phyloP scores from a whole-genome alignment of 2,888 invertebrate species.

The Glomeris marginata region DNA sequence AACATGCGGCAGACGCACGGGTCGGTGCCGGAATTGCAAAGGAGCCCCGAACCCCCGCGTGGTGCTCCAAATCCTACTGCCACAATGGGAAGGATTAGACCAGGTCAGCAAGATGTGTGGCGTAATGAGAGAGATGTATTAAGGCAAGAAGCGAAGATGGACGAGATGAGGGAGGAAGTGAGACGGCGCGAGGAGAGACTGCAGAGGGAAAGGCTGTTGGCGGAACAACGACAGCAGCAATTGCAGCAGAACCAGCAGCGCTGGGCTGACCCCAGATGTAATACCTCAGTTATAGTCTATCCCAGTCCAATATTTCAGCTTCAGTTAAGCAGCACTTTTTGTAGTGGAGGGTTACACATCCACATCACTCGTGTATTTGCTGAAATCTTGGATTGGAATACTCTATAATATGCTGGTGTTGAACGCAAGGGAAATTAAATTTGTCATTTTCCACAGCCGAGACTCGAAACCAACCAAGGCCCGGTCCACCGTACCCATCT shows the following conservation, averaged over 20 bases:
- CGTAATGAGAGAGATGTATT: constrained; percentile 24
- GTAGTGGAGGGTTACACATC: too few relatives aligned
- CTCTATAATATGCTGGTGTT: too few relatives aligned
- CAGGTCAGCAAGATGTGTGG: constrained; percentile 3
- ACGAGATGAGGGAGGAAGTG: constrained; percentile 67
- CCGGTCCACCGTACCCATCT: constrained; percentile 11
- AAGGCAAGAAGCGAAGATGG: constrained; percentile 25
- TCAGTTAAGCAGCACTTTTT: too few relatives aligned
- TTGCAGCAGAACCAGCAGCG: constrained; percentile 2
- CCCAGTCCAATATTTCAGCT: too few relatives aligned
- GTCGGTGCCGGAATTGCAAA: too few relatives aligned
- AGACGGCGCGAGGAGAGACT: constrained; percentile 37
- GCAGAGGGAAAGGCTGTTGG: constrained; percentile 14
- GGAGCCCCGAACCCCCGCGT: neutral
- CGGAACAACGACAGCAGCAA: constrained; percentile 11
- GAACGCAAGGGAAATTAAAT: too few relatives aligned
- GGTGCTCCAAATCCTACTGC: constrained; percentile 4
- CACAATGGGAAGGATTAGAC: neutral
- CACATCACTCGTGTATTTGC: too few relatives aligned
- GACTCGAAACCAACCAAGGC: neutral
- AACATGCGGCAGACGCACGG: too few relatives aligned
- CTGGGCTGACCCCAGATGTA: neutral
- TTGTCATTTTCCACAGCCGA: constrained; percentile 20
- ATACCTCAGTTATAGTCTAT: too few relatives aligned
- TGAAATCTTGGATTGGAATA: too few relatives aligned